Conservation (phyloP, 2,888 invertebrate species). For the Atherix ibis region DNA sequence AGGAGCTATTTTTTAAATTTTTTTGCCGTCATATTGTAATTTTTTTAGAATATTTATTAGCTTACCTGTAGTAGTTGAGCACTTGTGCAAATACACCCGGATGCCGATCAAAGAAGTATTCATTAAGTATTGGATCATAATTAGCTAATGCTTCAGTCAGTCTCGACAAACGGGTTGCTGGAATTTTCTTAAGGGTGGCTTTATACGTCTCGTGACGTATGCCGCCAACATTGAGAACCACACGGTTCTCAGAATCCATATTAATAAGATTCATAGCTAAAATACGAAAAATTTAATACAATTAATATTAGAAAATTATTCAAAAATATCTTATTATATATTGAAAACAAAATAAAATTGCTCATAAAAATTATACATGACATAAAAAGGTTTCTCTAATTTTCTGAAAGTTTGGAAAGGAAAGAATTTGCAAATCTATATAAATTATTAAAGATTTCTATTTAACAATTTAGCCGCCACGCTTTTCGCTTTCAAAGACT, state of each 20-base stretch:
- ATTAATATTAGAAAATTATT: background rate
- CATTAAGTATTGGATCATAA: conserved; percentile 97
- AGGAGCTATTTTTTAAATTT: background rate
- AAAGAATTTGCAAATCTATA: no score
- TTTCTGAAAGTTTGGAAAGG: no score
- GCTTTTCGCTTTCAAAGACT: no score
- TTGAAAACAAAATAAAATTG: background rate
- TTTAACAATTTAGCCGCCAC: no score
- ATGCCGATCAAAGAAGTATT: conserved; percentile 98
- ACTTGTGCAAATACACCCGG: conserved; percentile 94
- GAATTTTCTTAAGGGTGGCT: conserved; percentile 93
- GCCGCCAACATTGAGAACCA: conserved; percentile 96
- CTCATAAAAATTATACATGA: no score
- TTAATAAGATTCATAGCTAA: conserved; percentile 74
- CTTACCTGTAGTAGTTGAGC: conserved; percentile 85
- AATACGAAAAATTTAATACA: conserved; percentile 6
- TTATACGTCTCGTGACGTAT: conserved; percentile 95
- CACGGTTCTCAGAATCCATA: conserved; percentile 96
- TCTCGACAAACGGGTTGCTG: conserved; percentile 84
- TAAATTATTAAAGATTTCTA: no score
- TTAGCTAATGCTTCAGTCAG: conserved; percentile 95
- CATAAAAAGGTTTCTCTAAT: no score
- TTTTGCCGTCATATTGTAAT: no score
- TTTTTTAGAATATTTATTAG: conserved; percentile 1
- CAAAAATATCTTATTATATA: background rate